These are phyloP conservation scores for Leptonema lineaticorne DNA, from an alignment of 1,140 invertebrate genomes.

Conservation along the genomic window DNA sequence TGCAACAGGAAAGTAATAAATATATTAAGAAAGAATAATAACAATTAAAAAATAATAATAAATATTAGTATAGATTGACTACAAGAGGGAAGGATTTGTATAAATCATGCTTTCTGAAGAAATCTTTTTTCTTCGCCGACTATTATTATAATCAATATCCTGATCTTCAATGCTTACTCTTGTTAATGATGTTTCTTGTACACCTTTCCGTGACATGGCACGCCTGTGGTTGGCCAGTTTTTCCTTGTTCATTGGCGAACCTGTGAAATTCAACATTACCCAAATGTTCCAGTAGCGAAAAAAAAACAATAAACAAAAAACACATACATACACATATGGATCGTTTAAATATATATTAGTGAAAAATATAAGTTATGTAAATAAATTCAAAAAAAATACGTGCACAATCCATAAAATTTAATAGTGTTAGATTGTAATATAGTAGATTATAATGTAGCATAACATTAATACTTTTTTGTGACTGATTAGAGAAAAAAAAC, in stretches of 20 bases:
- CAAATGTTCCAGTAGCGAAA: slow-evolving; percentile 22
- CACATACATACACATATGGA: slow-evolving; percentile 4
- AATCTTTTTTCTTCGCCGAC: too few relatives aligned
- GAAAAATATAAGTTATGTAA: slow-evolving; percentile 14
- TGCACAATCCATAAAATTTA: not conserved
- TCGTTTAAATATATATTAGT: not conserved
- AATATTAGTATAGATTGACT: too few relatives aligned
- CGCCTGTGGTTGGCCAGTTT: slow-evolving; percentile 70
- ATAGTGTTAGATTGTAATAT: not conserved
- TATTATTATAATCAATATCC: slow-evolving; percentile 42
- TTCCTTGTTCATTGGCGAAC: slow-evolving; percentile 75
- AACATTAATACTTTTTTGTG: too few relatives aligned
- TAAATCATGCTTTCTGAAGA: too few relatives aligned
- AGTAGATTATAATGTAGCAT: not conserved
- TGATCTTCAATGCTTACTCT: slow-evolving; percentile 58
- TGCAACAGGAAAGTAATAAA: not conserved
- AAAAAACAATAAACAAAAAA: not conserved
- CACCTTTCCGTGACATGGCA: slow-evolving; percentile 62
- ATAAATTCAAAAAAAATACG: not conserved
- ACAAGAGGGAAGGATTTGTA: not conserved
- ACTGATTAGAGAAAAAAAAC: too few relatives aligned
- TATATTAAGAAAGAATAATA: not conserved
- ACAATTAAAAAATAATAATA: too few relatives aligned
- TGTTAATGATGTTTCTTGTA: slow-evolving; percentile 74
- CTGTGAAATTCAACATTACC: slow-evolving; percentile 51